Conservation (phyloP, 2,113 vertebrate species). For the Aegotheles bennettii region DNA sequence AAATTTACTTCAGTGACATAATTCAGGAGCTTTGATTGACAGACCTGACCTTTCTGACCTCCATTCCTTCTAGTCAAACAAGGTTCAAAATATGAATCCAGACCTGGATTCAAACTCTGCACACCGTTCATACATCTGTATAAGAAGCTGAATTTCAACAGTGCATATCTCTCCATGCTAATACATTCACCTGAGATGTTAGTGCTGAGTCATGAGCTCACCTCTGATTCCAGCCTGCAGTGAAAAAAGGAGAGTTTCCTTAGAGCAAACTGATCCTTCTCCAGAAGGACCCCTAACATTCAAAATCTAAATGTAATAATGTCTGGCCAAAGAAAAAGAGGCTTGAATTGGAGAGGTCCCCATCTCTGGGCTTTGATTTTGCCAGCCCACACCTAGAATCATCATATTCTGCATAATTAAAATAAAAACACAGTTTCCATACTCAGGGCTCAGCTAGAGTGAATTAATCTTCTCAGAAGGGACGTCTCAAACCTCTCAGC, state of each 20-base stretch:
- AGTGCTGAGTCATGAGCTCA: not conserved
- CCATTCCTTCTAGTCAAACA: not conserved
- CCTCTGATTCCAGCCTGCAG: not conserved
- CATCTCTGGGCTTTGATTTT: not conserved
- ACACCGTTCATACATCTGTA: not conserved
- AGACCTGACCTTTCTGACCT: not conserved
- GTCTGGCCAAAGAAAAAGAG: not conserved
- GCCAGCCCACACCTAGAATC: not conserved
- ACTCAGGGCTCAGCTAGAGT: not conserved
- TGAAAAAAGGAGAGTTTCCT: not conserved
- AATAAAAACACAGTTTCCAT: not conserved
- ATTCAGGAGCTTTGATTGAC: not conserved
- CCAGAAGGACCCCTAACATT: not conserved
- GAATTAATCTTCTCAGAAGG: not conserved
- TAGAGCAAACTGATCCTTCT: not conserved
- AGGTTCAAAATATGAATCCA: not conserved
- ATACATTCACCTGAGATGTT: not conserved
- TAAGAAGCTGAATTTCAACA: not conserved
- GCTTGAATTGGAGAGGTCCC: not conserved
- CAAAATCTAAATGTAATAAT: not conserved
- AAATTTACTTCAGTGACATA: not conserved
- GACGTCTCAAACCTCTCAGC: not conserved
- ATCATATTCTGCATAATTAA: not conserved
- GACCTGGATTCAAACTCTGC: not conserved
- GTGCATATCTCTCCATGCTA: not conserved